Base-by-base conservation (phyloP, 2,888 invertebrate species). In the Ferdinandea cuprea region DNA sequence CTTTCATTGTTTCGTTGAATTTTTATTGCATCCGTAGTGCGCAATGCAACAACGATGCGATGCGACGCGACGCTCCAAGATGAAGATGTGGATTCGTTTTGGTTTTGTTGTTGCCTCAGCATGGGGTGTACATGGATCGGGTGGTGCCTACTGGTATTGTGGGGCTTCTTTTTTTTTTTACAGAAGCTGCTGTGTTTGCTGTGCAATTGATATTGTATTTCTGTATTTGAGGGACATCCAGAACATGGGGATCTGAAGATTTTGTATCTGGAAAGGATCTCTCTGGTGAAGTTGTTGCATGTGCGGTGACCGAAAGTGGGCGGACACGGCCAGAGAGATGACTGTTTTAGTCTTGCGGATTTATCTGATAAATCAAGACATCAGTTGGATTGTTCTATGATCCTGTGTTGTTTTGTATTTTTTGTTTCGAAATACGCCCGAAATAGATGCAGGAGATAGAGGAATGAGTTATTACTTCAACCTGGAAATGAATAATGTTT, bases 341-440 rank as follows among this genome's bases (percentile, higher is more conserved):
- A 17, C 15, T 44, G 28, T 63, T 48, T 21, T 46, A 13, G n/a
- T 28, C 32, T 19, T 15, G 30, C 9, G 30, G 25, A 72, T 42
- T 54, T 72, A 72, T 72, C 72, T 21, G 13, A n/a, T 17, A 11
- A n/a, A 72, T 72, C 72, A 63, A 72, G 54, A 72, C 72, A 63
- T 72, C 44, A 72, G 42, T 46, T 54, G 54, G 28, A 72, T 72
- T 63, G 21, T 52, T 50, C 25, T 21, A 19, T 13, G 15, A 30
- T 30, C 37, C 52, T 42, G 30, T n/a, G n/a, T n/a, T n/a, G n/a
- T n/a, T n/a, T n/a, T n/a, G n/a, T n/a, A n/a, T 65, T 65, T 21
- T 9, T 8, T 50, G 40, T 4, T 13, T 37, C 28, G n/a, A 9
- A 32, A 46, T 46, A 15, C 13, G 21, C 11, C n/a, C 11, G 6